Percentiles rank a stretch among this genome's conserved stretches.
Conservation (phyloP, 2,888 invertebrate species). For the Lithophane socia region DNA sequence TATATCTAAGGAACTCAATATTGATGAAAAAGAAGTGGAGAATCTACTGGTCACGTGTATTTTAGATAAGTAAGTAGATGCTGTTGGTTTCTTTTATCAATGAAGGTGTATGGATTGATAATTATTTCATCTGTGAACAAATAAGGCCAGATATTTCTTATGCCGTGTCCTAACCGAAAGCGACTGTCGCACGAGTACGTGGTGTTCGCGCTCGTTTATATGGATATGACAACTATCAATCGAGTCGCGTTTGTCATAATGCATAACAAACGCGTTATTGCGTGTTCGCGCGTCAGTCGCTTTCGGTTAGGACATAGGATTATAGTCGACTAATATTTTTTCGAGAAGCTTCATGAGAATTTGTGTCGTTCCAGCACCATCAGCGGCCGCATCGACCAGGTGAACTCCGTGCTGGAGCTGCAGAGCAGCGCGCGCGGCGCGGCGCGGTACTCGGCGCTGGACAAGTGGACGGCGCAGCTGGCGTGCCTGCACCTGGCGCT, state of each 20-base stretch:
- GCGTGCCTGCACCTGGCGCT: slow-evolving; percentile 96
- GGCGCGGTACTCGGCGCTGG: slow-evolving; percentile 97
- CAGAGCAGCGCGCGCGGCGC: slow-evolving; percentile 94
- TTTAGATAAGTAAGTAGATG: slow-evolving; percentile 95
- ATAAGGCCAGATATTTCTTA: background rate
- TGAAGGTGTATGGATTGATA: background rate
- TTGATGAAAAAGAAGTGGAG: slow-evolving; percentile 98
- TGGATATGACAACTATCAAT: too few species aligned
- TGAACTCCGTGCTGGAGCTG: slow-evolving; percentile 97
- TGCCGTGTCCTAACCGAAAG: background rate
- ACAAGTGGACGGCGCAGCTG: slow-evolving; percentile 98
- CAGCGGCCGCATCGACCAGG: slow-evolving; percentile 97
- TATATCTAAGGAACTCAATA: slow-evolving; percentile 98
- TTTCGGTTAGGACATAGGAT: background rate
- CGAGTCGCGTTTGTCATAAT: background rate
- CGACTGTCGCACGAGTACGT: background rate
- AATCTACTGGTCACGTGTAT: slow-evolving; percentile 99
- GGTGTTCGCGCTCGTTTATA: background rate
- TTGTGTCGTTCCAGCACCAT: slow-evolving; percentile 91
- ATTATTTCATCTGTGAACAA: background rate
- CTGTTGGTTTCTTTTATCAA: background rate
- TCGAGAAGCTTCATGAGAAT: background rate
- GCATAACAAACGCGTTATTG: background rate
- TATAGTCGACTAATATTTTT: background rate
- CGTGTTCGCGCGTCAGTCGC: background rate